A percentile compares a stretch with the other conserved stretches of the same genome.
Evolutionary conservation across 2,888 invertebrate species (phyloP).

Genomic region (Aspidiotus rigidus): DNA sequence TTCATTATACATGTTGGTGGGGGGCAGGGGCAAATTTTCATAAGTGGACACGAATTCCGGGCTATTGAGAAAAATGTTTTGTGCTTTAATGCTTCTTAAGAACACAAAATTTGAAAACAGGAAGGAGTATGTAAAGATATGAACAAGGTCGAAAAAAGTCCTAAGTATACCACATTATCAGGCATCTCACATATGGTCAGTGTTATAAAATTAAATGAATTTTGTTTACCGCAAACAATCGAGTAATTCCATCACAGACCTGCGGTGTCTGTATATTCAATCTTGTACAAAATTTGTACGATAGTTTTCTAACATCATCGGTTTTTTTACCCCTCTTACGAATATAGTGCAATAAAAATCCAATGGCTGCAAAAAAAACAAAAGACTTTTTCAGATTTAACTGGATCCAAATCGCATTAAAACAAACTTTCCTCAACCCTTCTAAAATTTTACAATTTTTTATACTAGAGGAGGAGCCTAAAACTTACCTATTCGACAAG

Average conservation of each 20-base stretch:
- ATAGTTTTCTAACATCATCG: slow-evolving; percentile 73
- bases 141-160: too few species aligned
- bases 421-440: background rate
- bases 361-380: slow-evolving; percentile 52
- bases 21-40: too few species aligned
- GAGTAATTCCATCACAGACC: slow-evolving; percentile 81
- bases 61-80: too few species aligned
- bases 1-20: too few species aligned
- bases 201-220: background rate
- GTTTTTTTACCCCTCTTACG: slow-evolving; percentile 66
- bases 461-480: too few species aligned
- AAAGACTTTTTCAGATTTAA: too few species aligned
- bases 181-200: background rate
- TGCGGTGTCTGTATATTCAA: slow-evolving; percentile 77
- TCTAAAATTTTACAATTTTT: background rate
- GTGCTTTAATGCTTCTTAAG: too few species aligned
- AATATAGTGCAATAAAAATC: slow-evolving; percentile 76
- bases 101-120: too few species aligned
- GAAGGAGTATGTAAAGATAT: too few species aligned
- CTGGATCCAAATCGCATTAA: too few species aligned
- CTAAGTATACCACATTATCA: background rate
- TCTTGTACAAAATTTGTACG: slow-evolving; percentile 76
- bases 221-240: slow-evolving; percentile 64
- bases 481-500: too few species aligned
- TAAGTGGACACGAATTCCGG: too few species aligned